These are phyloP conservation scores for Macrostomum lignano DNA, from an alignment of 1,140 invertebrate species.

Conservation along the genomic window DNA sequence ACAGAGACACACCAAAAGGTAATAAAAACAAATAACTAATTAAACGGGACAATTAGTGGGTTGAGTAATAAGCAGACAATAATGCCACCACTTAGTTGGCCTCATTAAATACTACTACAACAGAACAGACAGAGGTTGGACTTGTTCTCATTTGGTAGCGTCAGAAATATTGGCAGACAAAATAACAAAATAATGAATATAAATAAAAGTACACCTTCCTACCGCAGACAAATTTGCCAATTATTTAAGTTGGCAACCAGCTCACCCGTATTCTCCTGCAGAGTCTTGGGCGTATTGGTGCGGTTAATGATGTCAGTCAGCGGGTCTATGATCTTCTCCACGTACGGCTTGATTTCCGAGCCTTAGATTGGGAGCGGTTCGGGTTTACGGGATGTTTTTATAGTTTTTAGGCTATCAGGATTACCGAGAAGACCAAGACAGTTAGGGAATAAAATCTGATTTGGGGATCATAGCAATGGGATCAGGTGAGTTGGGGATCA, in stretches of 20 bases:
- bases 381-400: too few relatives aligned
- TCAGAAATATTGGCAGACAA: conserved; percentile 8
- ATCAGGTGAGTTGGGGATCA: too few relatives aligned
- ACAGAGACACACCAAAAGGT: too few relatives aligned
- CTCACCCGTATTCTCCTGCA: conserved; percentile 91
- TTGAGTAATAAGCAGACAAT: conserved; percentile 6
- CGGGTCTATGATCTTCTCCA: conserved; percentile 56
- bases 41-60: too few relatives aligned
- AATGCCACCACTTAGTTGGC: background rate
- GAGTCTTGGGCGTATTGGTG: conserved; percentile 77
- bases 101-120: background rate
- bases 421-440: too few relatives aligned
- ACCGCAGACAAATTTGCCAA: background rate
- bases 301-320: conserved; percentile 82
- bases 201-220: background rate
- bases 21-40: too few relatives aligned
- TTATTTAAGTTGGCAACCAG: conserved; percentile 9
- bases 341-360: conserved; percentile 61
- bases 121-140: background rate
- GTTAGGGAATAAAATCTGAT: too few relatives aligned
- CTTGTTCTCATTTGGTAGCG: conserved; percentile 1
- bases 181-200: background rate
- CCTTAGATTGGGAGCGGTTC: too few relatives aligned
- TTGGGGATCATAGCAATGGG: too few relatives aligned
- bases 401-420: too few relatives aligned